These are phyloP conservation scores for Ctena decussata DNA, from an alignment of 2,888 invertebrate species.

Conservation along the genomic window DNA sequence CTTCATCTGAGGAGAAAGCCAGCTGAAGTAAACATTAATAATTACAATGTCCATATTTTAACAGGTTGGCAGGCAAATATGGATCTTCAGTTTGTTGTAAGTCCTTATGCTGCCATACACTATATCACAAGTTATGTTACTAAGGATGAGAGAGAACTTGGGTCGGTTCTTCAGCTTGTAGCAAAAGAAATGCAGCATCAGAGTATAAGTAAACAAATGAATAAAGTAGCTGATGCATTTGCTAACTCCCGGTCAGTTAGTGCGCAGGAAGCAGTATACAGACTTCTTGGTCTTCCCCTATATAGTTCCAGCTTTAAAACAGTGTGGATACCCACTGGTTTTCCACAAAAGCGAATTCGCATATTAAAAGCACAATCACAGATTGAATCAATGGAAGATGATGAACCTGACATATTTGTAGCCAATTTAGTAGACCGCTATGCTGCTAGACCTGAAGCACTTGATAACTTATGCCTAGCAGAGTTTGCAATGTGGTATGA, in stretches of 20 bases:
- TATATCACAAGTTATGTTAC: slow-evolving; percentile 28
- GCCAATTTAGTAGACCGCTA: slow-evolving; percentile 22
- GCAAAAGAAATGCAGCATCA: slow-evolving; percentile 9
- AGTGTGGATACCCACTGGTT: slow-evolving; percentile 35
- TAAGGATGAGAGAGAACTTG: slow-evolving; percentile 38
- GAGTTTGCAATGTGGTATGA: slow-evolving; percentile 27
- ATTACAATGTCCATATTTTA: slow-evolving; percentile 17
- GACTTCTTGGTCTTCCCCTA: slow-evolving; percentile 25
- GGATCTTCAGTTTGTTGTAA: slow-evolving; percentile 3
- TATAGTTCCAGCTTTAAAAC: slow-evolving; percentile 24
- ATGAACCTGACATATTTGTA: slow-evolving; percentile 34
- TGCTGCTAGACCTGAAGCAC: slow-evolving; percentile 1
- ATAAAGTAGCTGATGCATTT: slow-evolving; percentile 25
- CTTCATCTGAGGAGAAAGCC: slow-evolving; percentile 16
- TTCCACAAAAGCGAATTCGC: slow-evolving; percentile 19
- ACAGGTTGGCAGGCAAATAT: slow-evolving; percentile 17
- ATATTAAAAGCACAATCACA: slow-evolving; percentile 7
- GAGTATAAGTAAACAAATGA: slow-evolving; percentile 29
- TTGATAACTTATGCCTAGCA: slow-evolving; percentile 22
- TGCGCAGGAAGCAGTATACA: slow-evolving; percentile 40
- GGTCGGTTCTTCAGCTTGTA: slow-evolving; percentile 20
- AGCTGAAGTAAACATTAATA: slow-evolving; percentile 18
- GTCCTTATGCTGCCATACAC: slow-evolving; percentile 28
- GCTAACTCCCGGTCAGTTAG: slow-evolving; percentile 13
- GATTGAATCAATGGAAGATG: slow-evolving; percentile 1